Conservation (phyloP, 2,797 vertebrate species). For the Cyprinella venusta region DNA sequence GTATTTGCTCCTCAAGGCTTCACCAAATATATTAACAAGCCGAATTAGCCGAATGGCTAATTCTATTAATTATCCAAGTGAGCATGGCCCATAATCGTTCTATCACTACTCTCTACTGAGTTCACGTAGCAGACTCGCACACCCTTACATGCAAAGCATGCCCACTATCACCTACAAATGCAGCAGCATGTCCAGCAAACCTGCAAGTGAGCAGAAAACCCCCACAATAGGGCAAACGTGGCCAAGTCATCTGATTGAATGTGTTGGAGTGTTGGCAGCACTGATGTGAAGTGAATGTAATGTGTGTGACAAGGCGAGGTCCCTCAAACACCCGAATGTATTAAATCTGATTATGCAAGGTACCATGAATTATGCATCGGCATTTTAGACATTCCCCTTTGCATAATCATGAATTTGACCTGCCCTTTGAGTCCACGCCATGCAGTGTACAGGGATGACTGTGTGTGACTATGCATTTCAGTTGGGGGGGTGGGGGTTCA, state of each 20-base stretch:
- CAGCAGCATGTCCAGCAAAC: slow-evolving; percentile 21
- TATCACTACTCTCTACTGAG: slow-evolving; percentile 1
- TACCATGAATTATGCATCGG: slow-evolving; percentile 7
- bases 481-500: slow-evolving; percentile 7
- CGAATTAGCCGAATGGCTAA: neutral
- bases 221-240: slow-evolving; percentile 16
- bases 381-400: neutral
- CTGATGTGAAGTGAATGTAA: neutral
- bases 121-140: neutral
- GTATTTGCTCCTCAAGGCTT: neutral
- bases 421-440: slow-evolving; percentile 38
- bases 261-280: neutral
- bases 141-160: slow-evolving; percentile 42
- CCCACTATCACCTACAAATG: slow-evolving; percentile 24
- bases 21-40: slow-evolving; percentile 1
- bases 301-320: slow-evolving; percentile 13
- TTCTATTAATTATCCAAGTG: neutral
- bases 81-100: neutral
- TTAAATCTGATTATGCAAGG: neutral
- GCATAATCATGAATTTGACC: neutral
- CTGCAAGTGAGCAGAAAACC: neutral
- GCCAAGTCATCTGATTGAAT: neutral
- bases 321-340: neutral
- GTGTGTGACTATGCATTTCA: slow-evolving; percentile 55
- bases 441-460: slow-evolving; percentile 27